A percentile compares a stretch with the other conserved stretches of the same genome.
phyloP scores from a whole-genome alignment of 2,888 invertebrate genomes.

The Trachelus troglodyta region DNA sequence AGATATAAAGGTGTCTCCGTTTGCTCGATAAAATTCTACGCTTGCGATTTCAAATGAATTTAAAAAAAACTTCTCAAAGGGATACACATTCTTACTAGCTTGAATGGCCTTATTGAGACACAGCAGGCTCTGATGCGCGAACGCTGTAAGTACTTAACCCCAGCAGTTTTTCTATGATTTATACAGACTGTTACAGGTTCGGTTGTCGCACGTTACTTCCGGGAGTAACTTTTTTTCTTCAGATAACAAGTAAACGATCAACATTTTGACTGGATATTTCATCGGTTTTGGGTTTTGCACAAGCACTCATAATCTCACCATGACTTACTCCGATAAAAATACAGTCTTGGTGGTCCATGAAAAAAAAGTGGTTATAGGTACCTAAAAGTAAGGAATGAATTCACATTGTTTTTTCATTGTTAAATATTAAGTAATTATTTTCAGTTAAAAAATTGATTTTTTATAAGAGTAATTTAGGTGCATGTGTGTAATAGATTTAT shows the following conservation, averaged over 20 bases:
- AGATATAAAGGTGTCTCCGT: neutral
- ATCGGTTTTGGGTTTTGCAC: conserved; percentile 5
- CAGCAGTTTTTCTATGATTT: conserved; percentile 44
- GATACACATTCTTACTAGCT: neutral
- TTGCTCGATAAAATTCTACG: neutral
- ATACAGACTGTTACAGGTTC: conserved; percentile 29
- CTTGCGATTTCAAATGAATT: neutral
- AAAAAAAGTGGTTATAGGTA: neutral
- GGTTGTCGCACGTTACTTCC: conserved; percentile 30
- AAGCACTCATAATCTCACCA: neutral
- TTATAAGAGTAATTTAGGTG: too few relatives aligned
- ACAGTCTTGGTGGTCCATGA: neutral
- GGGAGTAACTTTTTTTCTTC: conserved; percentile 11
- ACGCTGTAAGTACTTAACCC: conserved; percentile 55
- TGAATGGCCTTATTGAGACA: conserved; percentile 33
- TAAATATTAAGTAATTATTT: too few relatives aligned
- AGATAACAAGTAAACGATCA: neutral
- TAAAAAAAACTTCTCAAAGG: neutral
- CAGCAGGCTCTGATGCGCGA: conserved; percentile 57
- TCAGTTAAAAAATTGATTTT: too few relatives aligned
- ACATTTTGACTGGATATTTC: neutral
- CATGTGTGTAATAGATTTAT: too few relatives aligned
- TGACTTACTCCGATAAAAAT: neutral
- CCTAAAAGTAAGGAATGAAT: neutral
- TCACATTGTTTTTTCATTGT: too few relatives aligned